Percentiles rank a stretch among this genome's conserved stretches.
Conservation (phyloP, 2,888 invertebrate genomes). For the Drosophila mercatorum region DNA sequence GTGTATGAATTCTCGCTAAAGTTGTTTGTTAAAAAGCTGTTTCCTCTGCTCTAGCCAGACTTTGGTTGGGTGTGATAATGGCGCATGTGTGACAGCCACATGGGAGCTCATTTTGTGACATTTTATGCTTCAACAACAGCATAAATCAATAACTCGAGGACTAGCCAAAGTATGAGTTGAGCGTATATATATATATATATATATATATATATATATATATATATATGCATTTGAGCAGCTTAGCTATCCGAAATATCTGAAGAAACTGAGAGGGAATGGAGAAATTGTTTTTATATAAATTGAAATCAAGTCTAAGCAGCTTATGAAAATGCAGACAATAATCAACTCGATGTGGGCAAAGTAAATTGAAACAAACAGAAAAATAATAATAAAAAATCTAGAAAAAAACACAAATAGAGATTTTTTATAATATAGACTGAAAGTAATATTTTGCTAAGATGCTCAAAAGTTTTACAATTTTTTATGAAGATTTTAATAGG, state of each 20-base stretch:
- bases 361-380: not conserved
- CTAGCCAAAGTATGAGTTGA: conserved; percentile 8
- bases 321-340: not conserved
- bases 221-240: not conserved
- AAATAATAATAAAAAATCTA: not conserved
- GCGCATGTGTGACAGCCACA: conserved; percentile 72
- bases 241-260: conserved; percentile 7
- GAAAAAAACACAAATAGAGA: no score
- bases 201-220: no score
- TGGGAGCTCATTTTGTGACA: conserved; percentile 61
- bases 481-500: not conserved
- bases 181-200: not conserved
- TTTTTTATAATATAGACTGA: no score
- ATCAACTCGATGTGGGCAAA: not conserved
- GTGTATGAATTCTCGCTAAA: conserved; percentile 51
- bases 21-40: conserved; percentile 60
- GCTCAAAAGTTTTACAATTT: not conserved
- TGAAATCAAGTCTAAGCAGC: not conserved
- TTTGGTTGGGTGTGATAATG: conserved; percentile 61
- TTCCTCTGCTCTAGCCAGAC: conserved; percentile 12
- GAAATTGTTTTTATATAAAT: not conserved
- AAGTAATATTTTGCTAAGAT: not conserved
- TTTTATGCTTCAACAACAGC: conserved; percentile 52
- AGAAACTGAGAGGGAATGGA: not conserved
- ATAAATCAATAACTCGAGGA: conserved; percentile 72